Base-by-base conservation (phyloP, 2,888 invertebrate species). In the Piscicola geometra region DNA sequence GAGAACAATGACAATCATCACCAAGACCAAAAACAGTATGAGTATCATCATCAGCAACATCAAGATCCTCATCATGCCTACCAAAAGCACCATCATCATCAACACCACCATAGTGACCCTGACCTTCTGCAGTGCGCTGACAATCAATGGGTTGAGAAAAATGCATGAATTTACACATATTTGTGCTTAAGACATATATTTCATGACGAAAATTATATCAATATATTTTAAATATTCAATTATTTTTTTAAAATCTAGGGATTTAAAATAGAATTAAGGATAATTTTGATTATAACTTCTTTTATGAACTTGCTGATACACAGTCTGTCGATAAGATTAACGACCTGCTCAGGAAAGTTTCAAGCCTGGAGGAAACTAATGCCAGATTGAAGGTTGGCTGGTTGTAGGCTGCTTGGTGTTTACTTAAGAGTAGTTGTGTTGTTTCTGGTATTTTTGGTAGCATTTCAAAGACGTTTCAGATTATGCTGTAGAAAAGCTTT, bases 91-190 rank as follows among this genome's bases (percentile, higher is more conserved):
- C 60, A 9, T 56, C 15, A 56, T 56, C 60, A n/a, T 68, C 28
- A 21, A 18, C 68, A 35, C 30, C 68, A 68, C 36, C 68, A 35
- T 21, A 68, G 36, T 28, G 30, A 68, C 25, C 60, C 60, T 56
- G 60, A 56, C n/a, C 60, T 56, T 56, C 25, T 56, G 5, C 60
- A 25, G n/a, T 18, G 60, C 15, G 41, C 41, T 15, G 41, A 41
- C 41, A 41, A 41, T 41, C 41, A 41, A 15, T 41, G 60, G 60
- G 60, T 15, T 9, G 21, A 47, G 9, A 9, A 47, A 47, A 9
- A 15, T 47, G 9, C 21, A 21, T 47, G 9, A 47, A 21, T 47
- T 9, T 21, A 9, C 12, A 15, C 21, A 47, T 47, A 9, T 47
- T 47, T 47, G 21, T 47, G 50, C 50, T 47, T 47, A 47, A 47